A percentile compares a stretch with the other conserved stretches of the same genome.
These are phyloP conservation scores for Siniperca undulata DNA, from an alignment of 2,797 vertebrate species.

Conservation along the genomic window DNA sequence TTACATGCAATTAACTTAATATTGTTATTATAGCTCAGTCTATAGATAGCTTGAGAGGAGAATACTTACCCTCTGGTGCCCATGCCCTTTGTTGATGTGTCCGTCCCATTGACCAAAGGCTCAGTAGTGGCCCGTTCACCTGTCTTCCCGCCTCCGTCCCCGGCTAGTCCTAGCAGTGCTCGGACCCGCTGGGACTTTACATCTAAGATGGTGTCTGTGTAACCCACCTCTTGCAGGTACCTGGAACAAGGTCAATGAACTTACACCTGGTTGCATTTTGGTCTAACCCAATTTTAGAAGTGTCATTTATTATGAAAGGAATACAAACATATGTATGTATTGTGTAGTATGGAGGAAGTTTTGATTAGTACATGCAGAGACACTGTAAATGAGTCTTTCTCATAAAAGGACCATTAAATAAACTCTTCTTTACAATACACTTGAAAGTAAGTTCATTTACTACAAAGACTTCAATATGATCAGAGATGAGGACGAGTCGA, in stretches of 20 bases:
- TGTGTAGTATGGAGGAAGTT: background rate
- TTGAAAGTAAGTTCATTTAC: background rate
- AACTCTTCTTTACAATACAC: background rate
- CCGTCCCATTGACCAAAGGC: slow-evolving; percentile 95
- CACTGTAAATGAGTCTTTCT: background rate
- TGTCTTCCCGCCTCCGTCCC: slow-evolving; percentile 89
- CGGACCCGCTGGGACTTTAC: slow-evolving; percentile 96
- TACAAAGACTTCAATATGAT: background rate
- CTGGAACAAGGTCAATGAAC: slow-evolving; percentile 74
- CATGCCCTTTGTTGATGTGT: slow-evolving; percentile 89
- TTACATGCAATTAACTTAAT: background rate
- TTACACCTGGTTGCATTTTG: background rate
- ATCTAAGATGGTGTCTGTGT: slow-evolving; percentile 98
- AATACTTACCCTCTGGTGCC: slow-evolving; percentile 88
- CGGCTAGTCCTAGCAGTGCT: slow-evolving; percentile 92
- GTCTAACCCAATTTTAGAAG: background rate
- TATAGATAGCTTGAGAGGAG: background rate
- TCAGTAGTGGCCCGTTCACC: slow-evolving; percentile 89
- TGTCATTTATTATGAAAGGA: background rate
- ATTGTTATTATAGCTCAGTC: background rate
- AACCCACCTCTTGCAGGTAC: slow-evolving; percentile 98
- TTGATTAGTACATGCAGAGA: background rate
- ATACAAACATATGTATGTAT: background rate
- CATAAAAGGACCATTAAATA: background rate
- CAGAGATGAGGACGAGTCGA: slow-evolving; percentile 7